Percentiles rank a stretch among this genome's conserved stretches.
phyloP scores from a whole-genome alignment of 2,113 vertebrate species.

The Cathartes aura region DNA sequence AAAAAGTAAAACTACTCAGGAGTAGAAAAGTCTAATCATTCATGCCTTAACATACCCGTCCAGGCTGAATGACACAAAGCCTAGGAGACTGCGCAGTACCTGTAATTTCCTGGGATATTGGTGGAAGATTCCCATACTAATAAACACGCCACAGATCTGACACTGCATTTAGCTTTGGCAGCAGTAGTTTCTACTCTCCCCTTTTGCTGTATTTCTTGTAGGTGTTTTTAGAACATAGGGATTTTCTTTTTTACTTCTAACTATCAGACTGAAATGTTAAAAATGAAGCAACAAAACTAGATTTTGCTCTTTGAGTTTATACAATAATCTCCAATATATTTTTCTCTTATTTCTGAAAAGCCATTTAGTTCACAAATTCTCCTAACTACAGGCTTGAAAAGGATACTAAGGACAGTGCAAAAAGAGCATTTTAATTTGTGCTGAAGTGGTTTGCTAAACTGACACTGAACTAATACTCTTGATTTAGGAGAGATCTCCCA shows the following conservation, averaged over 20 bases:
- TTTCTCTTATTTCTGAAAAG: not conserved
- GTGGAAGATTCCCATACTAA: not conserved
- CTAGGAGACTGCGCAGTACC: accelerated
- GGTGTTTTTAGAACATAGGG: not conserved
- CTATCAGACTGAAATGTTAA: not conserved
- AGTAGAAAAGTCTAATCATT: not conserved
- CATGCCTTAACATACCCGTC: accelerated
- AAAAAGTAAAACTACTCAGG: not conserved
- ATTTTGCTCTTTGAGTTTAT: not conserved
- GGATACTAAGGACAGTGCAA: not conserved
- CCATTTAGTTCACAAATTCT: not conserved
- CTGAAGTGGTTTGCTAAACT: not conserved
- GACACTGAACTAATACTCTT: not conserved
- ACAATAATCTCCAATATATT: not conserved
- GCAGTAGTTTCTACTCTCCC: not conserved
- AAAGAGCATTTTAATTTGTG: not conserved
- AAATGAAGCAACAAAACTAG: not conserved
- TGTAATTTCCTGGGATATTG: not conserved
- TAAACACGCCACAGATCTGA: not conserved
- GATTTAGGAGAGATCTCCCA: not conserved
- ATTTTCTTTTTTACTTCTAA: not conserved
- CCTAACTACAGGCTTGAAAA: not conserved
- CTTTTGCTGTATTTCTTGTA: not conserved
- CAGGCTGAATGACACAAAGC: not conserved
- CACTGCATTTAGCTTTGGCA: not conserved